Base-by-base conservation (phyloP, 53 echinoderm and acorn worm genomes). In the Pentamera pediparva region DNA sequence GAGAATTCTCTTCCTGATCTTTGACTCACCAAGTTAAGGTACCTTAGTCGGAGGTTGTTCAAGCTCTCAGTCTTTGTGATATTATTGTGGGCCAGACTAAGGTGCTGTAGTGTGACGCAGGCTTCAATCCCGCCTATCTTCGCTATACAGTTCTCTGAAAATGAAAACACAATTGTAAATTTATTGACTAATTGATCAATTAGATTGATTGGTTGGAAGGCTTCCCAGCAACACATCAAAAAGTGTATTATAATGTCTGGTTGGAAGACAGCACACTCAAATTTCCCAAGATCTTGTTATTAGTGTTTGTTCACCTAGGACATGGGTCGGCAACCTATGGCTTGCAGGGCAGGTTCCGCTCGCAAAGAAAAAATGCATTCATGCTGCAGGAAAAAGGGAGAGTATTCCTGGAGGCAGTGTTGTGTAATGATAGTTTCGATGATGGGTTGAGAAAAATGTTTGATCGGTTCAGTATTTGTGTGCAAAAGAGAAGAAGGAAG, bases 1-100 rank as follows among this genome's bases (percentile, higher is more conserved):
- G n/a, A n/a, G n/a, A 64, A 86, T 81, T 41, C 81, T 65, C 39
- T 86, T 86, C 29, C 81, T 65, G 57, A 80, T 70, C 86, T 86
- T 26, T 15, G n/a, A 59, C 81, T 88, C 79, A 98, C 98, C 77
- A 98, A 72, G 43, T 89, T 98, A 22, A 98, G 81, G 69, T 79
- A 86, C 38, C 81, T 85, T 1, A 98, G 75, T 59, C 91, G 81
- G 1, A 91, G 74, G 37, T 83, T 69, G 24, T 89, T 78, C 51
- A 98, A 32, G 12, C 81, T 77, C 41, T 91, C 74, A 65, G 91
- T 88, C 60, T 82, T 62, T 47, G 79, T 79, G 70, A 98, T 88
- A 61, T 81, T 83, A 65, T 98, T 98, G 70, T 98, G 98, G 15
- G 98, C 98, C 38, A 98, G 67, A 59, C 98, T 92, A 4, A 98